Conservation (phyloP, 1,140 invertebrate genomes). For the Laupala kohalensis region DNA sequence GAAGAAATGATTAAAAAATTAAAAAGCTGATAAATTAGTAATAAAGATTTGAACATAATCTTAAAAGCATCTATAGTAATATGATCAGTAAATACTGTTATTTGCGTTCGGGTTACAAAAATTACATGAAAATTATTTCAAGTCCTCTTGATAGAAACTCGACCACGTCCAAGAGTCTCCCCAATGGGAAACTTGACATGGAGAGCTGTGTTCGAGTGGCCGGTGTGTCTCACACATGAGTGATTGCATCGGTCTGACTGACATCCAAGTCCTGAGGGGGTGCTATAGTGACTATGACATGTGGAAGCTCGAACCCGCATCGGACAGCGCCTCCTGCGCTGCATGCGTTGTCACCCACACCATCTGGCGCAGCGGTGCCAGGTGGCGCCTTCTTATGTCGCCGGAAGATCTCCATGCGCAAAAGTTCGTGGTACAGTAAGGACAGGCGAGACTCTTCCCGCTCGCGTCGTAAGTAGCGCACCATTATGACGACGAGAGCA, state of each 20-base stretch:
- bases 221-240: background rate
- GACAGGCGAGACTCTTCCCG: slow-evolving; percentile 24
- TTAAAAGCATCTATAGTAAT: too few species aligned
- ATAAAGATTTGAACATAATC: too few species aligned
- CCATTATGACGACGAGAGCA: slow-evolving; percentile 28
- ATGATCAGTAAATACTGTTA: too few species aligned
- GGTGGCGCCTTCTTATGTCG: background rate
- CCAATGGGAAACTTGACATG: too few species aligned
- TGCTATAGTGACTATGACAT: background rate
- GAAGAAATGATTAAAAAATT: too few species aligned
- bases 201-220: too few species aligned
- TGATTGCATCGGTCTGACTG: background rate
- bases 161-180: too few species aligned
- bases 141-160: too few species aligned
- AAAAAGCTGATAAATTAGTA: too few species aligned
- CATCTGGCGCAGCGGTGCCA: background rate
- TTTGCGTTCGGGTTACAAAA: too few species aligned
- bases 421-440: slow-evolving; percentile 26
- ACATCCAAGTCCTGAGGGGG: background rate
- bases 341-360: background rate
- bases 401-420: slow-evolving; percentile 10
- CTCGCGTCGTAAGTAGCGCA: slow-evolving; percentile 27
- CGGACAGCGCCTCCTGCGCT: background rate
- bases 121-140: too few species aligned
- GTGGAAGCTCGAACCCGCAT: background rate